Base-by-base conservation (phyloP, 2,113 vertebrate species). In the Engystomops pustulosus region DNA sequence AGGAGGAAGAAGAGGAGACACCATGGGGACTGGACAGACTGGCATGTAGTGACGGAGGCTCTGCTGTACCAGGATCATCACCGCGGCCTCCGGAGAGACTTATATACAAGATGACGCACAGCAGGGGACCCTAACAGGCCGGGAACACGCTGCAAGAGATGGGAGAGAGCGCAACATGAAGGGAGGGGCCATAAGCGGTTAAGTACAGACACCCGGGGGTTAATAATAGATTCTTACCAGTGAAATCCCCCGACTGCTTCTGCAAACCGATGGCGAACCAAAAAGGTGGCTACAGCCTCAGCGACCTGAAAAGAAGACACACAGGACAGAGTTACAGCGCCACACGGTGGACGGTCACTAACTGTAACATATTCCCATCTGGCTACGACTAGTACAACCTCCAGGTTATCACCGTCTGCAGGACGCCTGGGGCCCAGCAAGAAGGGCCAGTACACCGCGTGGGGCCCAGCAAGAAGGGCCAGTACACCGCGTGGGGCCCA, bases 211-310 rank as follows among this genome's bases (percentile, higher is more conserved):
- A 12, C n/a, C n/a, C n/a, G n/a, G n/a, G 44, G 44, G 44, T 6
- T 47, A 3, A 23, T 7, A 12, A 12, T 45, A 45, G 7, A 12
- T 45, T 45, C 96, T 96, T 91, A 99, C 98, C 96, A 98, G 88
- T 98, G 94, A 88, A 95, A 99, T 91, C 95, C 97, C 80, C 97
- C 96, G 5, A 98, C 94, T 88, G 97, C 94, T 86, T 98, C 97
- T 81, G 97, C 96, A 93, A 99, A 98, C 91, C 95, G 96, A 91
- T 99, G 95, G 86, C 98, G 96, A 85, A 99, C 95, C 95, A 99
- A 95, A 89, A 99, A 99, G 36, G 96, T 94, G 0, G 98, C 97
- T 81, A 99, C 89, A 79, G 98, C 98, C 89, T 99, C 98, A 85
- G 98, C 97, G 87, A 99, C 97, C 97, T 99, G 85, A 32, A 41